Evolutionary conservation across 64 coral and sea anemone genomes (phyloP), one percentile per base, ranked within the genome.

Genomic region (Porites lutea): DNA sequence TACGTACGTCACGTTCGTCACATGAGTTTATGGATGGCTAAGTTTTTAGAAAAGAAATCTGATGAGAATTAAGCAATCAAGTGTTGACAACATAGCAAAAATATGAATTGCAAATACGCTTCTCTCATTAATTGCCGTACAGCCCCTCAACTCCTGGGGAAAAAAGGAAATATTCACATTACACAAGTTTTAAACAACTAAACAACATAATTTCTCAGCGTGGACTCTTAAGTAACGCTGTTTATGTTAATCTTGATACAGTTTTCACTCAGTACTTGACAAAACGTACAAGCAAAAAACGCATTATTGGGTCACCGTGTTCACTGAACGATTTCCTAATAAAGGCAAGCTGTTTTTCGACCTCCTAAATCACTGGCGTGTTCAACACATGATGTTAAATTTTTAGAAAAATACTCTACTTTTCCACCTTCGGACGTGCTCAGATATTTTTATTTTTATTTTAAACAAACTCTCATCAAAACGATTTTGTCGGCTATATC

Each of bases 61-160:
- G 63, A 50, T n/a, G 62, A 19, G 81, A 84, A 84, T 84, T 64
- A 52, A 69, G 59, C 61, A 68, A 52, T 84, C 47, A 68, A 52
- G 62, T 48, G 81, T 68, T 84, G 81, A 84, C 81, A 84, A 69
- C 61, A 65, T 53, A 13, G 63, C 63, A 8, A 65, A 52, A 84
- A 84, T 52, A 84, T 84, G 81, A 84, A 84, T 84, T 84, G 81
- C 81, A 84, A 84, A 84, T 84, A 68, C 81, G 78, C 23, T 84
- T 19, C 15, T 21, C 18, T 65, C 15, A n/a, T 48, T 84, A 69
- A 84, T 68, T 68, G 69, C 27, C 62, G 69, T 22, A 66, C 63
- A 19, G 59, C 81, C 63, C 81, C 59, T 69, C 27, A 37, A 37
- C 27, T 37, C 46, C 81, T 84, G 46, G 9, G 81, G 9, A 13